These are phyloP conservation scores for Chloroceryle aenea DNA, from an alignment of 2,113 vertebrate species.

Conservation along the genomic window DNA sequence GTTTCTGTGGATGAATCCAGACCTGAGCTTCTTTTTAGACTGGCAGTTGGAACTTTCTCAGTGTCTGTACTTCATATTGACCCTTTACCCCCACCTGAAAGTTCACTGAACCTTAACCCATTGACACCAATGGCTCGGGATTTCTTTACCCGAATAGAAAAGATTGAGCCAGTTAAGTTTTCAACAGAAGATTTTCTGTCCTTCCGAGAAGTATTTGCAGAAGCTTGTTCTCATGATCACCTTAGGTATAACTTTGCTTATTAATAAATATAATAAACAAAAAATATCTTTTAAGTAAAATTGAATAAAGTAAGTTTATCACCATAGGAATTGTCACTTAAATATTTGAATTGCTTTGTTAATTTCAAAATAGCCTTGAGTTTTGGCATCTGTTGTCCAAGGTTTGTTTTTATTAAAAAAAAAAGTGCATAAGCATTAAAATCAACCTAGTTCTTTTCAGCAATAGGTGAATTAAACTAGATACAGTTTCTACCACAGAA, in stretches of 20 bases:
- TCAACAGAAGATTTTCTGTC: slow-evolving; percentile 82
- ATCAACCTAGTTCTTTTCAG: not conserved
- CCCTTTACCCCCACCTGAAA: slow-evolving; percentile 91
- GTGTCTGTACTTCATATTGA: slow-evolving; percentile 95
- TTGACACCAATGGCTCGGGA: slow-evolving; percentile 88
- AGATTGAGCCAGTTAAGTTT: slow-evolving; percentile 81
- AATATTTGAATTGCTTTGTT: not conserved
- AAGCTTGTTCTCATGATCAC: slow-evolving; percentile 95
- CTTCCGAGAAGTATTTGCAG: slow-evolving; percentile 86
- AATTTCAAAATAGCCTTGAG: not conserved
- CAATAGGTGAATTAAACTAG: not conserved
- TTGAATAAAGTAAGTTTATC: not conserved
- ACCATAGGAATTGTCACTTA: not conserved
- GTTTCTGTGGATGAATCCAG: slow-evolving; percentile 91
- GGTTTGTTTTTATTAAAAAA: not conserved
- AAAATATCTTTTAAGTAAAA: not conserved
- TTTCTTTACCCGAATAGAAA: slow-evolving; percentile 88
- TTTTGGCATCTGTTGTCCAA: not conserved
- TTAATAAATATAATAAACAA: slow-evolving; percentile 33
- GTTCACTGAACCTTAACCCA: slow-evolving; percentile 81
- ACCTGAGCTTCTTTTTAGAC: slow-evolving; percentile 90
- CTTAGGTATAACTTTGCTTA: slow-evolving; percentile 84
- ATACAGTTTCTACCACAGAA: not conserved
- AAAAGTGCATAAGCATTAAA: not conserved
- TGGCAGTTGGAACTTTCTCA: slow-evolving; percentile 86